A percentile compares a stretch with the other conserved stretches of the same genome.
phyloP scores from a whole-genome alignment of 2,888 invertebrate genomes.

The Hylaea fasciaria region DNA sequence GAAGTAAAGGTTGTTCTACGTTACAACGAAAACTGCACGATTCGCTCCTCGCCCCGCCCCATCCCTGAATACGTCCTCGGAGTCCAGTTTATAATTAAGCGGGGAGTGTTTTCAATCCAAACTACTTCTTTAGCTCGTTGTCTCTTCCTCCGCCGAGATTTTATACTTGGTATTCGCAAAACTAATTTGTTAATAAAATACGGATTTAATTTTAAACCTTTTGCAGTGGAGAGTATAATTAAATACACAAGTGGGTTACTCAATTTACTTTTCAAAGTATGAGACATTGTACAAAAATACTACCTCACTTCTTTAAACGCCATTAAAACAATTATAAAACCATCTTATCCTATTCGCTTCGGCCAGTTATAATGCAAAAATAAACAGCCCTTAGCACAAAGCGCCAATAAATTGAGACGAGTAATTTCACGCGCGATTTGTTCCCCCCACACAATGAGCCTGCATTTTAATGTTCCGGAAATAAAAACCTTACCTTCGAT shows the following conservation, averaged over 20 bases:
- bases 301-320: no score
- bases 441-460: constrained; percentile 48
- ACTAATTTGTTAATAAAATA: no score
- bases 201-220: no score
- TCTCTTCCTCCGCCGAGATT: constrained; percentile 21
- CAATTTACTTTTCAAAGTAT: no score
- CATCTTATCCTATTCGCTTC: no score
- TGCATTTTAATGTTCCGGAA: constrained; percentile 49
- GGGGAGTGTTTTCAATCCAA: constrained; percentile 37
- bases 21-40: no score
- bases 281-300: no score
- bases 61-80: constrained; percentile 35
- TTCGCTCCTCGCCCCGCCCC: neutral
- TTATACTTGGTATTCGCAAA: constrained; percentile 5
- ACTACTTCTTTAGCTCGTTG: constrained; percentile 41
- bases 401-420: constrained; percentile 48
- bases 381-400: constrained; percentile 16
- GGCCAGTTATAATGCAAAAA: constrained; percentile 11
- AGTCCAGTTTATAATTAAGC: constrained; percentile 45
- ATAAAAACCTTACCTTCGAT: constrained; percentile 30
- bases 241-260: no score
- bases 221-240: no score
- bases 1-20: no score
- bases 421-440: constrained; percentile 54
- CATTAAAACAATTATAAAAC: no score